Evolutionary conservation across 2,113 vertebrate genomes (phyloP).

Genomic region (Pelmatolapia mariae): DNA sequence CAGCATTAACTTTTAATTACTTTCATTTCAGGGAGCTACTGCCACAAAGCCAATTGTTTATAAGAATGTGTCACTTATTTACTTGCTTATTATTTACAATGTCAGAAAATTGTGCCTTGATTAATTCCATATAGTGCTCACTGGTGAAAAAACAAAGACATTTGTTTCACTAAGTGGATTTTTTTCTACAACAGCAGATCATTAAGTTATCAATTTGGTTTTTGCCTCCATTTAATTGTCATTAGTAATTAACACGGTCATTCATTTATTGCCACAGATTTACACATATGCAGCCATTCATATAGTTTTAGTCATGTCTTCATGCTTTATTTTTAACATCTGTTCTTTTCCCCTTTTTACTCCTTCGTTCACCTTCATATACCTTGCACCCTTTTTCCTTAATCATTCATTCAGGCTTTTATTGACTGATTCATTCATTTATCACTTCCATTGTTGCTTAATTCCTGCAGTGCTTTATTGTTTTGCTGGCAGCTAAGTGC

Average conservation of each 20-base stretch:
- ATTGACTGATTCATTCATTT: slow-evolving; percentile 1
- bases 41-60: not conserved
- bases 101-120: slow-evolving; percentile 4
- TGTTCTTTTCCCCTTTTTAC: not conserved
- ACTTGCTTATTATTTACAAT: not conserved
- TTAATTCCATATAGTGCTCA: slow-evolving; percentile 11
- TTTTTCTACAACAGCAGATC: not conserved
- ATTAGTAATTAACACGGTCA: not conserved
- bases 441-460: not conserved
- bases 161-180: not conserved
- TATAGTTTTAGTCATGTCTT: not conserved
- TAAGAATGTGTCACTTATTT: not conserved
- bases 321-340: not conserved
- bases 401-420: not conserved
- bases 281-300: not conserved
- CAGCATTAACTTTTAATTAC: slow-evolving; percentile 34
- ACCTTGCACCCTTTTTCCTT: not conserved
- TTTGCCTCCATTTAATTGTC: not conserved
- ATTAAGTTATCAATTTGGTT: not conserved
- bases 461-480: slow-evolving; percentile 17
- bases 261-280: not conserved
- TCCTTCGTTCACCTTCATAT: not conserved
- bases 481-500: slow-evolving; percentile 39
- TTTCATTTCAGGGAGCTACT: not conserved
- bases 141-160: not conserved